phyloP scores from a whole-genome alignment of 1,140 invertebrate genomes.

The Dinothrombium tinctorium region DNA sequence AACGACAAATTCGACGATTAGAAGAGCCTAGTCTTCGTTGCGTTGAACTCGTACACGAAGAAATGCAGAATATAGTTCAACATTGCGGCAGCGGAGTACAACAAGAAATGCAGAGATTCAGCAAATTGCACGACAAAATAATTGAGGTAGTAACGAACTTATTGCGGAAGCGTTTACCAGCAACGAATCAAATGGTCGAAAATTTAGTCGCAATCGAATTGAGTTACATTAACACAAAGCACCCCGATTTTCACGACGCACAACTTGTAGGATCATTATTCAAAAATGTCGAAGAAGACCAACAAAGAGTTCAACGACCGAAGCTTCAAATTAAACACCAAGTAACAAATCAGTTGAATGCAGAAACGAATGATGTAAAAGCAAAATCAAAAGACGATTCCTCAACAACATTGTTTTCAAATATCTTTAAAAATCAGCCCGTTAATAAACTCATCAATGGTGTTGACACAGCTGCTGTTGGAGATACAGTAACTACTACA shows the following conservation, averaged over 20 bases:
- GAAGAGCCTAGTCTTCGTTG: slow-evolving; percentile 88
- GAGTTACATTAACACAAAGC: slow-evolving; percentile 97
- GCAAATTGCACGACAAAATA: slow-evolving; percentile 86
- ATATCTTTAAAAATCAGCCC: too few species aligned
- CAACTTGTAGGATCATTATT: slow-evolving; percentile 36
- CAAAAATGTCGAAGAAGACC: slow-evolving; percentile 16
- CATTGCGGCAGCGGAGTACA: slow-evolving; percentile 72
- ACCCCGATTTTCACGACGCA: slow-evolving; percentile 95
- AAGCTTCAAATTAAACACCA: too few species aligned
- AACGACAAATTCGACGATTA: slow-evolving; percentile 79
- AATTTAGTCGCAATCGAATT: slow-evolving; percentile 92
- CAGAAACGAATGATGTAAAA: too few species aligned
- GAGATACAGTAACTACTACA: too few species aligned
- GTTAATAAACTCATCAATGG: too few species aligned
- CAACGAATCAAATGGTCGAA: slow-evolving; percentile 89
- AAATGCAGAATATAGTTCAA: slow-evolving; percentile 97
- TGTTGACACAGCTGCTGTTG: too few species aligned
- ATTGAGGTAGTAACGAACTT: slow-evolving; percentile 92
- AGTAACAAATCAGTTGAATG: too few species aligned
- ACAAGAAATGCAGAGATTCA: slow-evolving; percentile 95
- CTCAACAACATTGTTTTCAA: too few species aligned
- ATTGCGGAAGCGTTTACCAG: slow-evolving; percentile 58
- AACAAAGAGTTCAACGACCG: too few species aligned
- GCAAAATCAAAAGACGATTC: too few species aligned
- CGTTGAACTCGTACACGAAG: slow-evolving; percentile 96